Conservation (phyloP, 35 echinoderm and acorn worm species). For the Lytechinus variegatus region DNA sequence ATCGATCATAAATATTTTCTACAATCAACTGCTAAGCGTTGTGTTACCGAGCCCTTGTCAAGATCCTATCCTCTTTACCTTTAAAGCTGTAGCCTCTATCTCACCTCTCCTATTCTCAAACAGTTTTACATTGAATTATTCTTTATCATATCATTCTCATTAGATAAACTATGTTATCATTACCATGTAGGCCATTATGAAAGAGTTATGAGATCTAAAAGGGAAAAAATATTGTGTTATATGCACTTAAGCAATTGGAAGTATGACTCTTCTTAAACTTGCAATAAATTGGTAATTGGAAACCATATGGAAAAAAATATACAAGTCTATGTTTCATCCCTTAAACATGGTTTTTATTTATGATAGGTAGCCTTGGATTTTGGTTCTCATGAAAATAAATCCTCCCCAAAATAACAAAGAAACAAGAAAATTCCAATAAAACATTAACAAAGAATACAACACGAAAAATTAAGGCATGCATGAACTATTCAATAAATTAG, state of each 20-base stretch:
- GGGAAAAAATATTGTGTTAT: conserved; percentile 33
- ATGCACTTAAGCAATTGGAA: conserved; percentile 45
- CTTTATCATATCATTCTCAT: conserved; percentile 36
- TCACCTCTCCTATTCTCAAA: background rate
- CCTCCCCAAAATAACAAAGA: background rate
- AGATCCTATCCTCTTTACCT: background rate
- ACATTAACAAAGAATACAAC: background rate
- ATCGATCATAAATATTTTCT: no score
- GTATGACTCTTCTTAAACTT: conserved; percentile 40
- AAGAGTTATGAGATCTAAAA: conserved; percentile 28
- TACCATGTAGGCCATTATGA: conserved; percentile 17
- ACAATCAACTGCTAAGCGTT: no score
- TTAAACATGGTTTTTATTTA: background rate
- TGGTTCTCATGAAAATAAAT: background rate
- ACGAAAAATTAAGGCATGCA: background rate
- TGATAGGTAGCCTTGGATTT: background rate
- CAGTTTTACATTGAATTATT: background rate
- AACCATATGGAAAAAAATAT: conserved; percentile 21
- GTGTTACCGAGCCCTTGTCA: background rate
- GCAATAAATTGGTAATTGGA: conserved; percentile 49
- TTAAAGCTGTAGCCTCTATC: background rate
- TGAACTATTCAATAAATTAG: background rate
- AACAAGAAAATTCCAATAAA: no score
- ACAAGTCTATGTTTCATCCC: background rate
- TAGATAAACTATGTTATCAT: conserved; percentile 9